These are phyloP conservation scores for Pantherophis guttatus DNA, from an alignment of 2,113 vertebrate genomes.

Conservation along the genomic window DNA sequence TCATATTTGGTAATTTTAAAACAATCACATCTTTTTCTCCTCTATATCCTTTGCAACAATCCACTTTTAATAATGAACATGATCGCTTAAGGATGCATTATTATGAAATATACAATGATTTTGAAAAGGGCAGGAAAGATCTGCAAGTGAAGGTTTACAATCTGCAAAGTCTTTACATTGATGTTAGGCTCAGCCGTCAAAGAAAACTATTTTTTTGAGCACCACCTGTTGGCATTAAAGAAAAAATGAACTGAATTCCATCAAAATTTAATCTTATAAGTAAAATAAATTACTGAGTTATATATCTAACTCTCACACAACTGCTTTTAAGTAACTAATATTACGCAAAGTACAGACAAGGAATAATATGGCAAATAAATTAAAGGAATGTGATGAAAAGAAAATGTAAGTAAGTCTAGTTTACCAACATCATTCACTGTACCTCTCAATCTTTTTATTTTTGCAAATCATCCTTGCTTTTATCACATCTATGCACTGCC, in stretches of 20 bases:
- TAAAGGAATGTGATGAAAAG: neutral
- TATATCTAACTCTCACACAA: neutral
- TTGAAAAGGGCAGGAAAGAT: neutral
- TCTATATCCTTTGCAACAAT: neutral
- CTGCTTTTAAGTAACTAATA: neutral
- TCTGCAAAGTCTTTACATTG: neutral
- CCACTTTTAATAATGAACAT: neutral
- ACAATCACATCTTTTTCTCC: neutral
- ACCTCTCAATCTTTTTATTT: neutral
- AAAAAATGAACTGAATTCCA: neutral
- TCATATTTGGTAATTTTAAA: neutral
- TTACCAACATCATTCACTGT: neutral
- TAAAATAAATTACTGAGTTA: neutral
- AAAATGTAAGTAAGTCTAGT: neutral
- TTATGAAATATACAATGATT: neutral
- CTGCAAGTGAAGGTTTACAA: neutral
- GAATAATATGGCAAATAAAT: neutral
- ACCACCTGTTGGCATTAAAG: neutral
- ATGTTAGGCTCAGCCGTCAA: rapidly evolving
- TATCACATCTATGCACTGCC: neutral
- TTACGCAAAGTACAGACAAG: neutral
- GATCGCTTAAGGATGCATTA: neutral
- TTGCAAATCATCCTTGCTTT: neutral
- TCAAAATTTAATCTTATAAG: neutral
- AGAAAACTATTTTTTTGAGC: neutral